A percentile compares a stretch with the other conserved stretches of the same genome.
These are phyloP conservation scores for Tachycineta bicolor DNA, from an alignment of 2,113 vertebrate genomes.

Conservation along the genomic window DNA sequence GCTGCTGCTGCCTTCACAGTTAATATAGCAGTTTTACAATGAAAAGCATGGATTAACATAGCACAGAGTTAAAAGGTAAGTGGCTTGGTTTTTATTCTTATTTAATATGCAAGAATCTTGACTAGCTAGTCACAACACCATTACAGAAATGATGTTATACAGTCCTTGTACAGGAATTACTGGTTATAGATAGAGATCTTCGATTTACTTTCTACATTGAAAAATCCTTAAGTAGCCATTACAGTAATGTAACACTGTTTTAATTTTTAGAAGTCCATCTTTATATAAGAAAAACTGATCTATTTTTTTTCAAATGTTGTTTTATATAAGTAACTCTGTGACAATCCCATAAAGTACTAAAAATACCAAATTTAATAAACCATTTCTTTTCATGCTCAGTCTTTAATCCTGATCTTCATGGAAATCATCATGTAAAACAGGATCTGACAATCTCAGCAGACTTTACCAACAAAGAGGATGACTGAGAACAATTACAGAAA, in stretches of 20 bases:
- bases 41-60: neutral
- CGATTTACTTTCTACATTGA: neutral
- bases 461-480: neutral
- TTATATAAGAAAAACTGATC: neutral
- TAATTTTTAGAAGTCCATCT: neutral
- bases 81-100: neutral
- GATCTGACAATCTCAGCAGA: neutral
- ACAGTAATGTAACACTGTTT: neutral
- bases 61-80: neutral
- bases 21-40: conserved; percentile 18
- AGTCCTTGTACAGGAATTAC: neutral
- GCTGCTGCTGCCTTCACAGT: neutral
- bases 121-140: neutral
- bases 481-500: neutral
- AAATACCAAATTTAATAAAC: neutral
- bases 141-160: neutral
- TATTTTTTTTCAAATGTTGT: neutral
- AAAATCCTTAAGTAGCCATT: neutral
- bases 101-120: neutral
- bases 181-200: neutral
- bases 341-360: neutral
- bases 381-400: neutral
- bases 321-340: neutral
- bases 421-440: neutral
- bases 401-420: neutral